phyloP scores from a whole-genome alignment of 2,888 invertebrate genomes.

The Galerucella pusilla region DNA sequence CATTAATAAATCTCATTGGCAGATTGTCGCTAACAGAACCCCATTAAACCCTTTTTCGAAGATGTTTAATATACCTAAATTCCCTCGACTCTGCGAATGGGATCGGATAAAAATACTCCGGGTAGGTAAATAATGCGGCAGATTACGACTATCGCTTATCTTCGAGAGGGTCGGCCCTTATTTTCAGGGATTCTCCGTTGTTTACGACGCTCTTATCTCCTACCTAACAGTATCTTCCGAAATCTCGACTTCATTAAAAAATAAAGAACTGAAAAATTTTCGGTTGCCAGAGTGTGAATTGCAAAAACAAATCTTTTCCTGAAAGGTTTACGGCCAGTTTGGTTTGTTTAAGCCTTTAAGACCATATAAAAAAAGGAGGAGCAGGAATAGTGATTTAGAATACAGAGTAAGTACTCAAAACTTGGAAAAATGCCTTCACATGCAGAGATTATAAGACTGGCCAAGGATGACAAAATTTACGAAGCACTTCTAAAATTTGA shows the following conservation, averaged over 20 bases:
- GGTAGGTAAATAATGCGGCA: constrained; percentile 60
- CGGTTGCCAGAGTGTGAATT: too few relatives aligned
- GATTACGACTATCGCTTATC: constrained; percentile 63
- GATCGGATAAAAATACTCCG: constrained; percentile 41
- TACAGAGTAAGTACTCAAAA: neutral
- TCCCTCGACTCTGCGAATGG: constrained; percentile 35
- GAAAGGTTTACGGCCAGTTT: neutral
- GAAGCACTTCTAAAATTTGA: too few relatives aligned
- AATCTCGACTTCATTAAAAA: constrained; percentile 37
- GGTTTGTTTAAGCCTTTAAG: neutral
- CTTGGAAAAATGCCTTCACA: too few relatives aligned
- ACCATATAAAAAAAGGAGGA: neutral
- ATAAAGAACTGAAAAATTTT: constrained; percentile 15
- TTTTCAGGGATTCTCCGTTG: constrained; percentile 53
- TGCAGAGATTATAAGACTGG: too few relatives aligned
- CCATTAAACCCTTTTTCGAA: constrained; percentile 25
- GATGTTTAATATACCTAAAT: constrained; percentile 35
- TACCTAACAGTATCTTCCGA: constrained; percentile 45
- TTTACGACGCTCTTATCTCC: constrained; percentile 59
- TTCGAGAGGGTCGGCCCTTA: constrained; percentile 44
- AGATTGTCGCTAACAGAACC: constrained; percentile 28
- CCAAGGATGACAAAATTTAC: too few relatives aligned
- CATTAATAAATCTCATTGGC: constrained; percentile 32
- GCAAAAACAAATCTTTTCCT: neutral
- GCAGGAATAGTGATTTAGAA: neutral